phyloP scores from a whole-genome alignment of 2,888 invertebrate species.

The Phalera bucephala region DNA sequence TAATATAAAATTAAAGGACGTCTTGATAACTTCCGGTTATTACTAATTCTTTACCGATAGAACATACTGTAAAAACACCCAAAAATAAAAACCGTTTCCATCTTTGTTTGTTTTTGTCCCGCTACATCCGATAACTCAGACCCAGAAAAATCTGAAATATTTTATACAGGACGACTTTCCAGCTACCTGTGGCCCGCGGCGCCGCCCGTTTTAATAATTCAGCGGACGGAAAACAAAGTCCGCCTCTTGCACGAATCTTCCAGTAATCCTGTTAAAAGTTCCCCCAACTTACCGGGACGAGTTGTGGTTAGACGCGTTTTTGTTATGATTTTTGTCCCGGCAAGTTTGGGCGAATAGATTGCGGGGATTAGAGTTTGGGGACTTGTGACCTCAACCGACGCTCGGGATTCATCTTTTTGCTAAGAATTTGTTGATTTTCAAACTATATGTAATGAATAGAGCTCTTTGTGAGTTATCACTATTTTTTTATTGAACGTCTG shows the following conservation, averaged over 20 bases:
- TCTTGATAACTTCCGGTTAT: no score
- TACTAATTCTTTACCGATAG: no score
- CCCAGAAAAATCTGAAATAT: slow-evolving; percentile 15
- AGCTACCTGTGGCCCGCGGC: slow-evolving; percentile 8
- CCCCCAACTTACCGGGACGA: slow-evolving; percentile 21
- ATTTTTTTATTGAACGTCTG: no score
- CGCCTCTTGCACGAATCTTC: slow-evolving; percentile 17
- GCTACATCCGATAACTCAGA: neutral
- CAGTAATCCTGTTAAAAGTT: slow-evolving; percentile 27
- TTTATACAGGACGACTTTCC: slow-evolving; percentile 12
- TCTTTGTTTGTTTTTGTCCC: no score
- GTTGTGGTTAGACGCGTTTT: slow-evolving; percentile 8
- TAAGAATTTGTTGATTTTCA: no score
- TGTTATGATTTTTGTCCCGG: slow-evolving; percentile 14
- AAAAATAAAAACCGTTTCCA: no score
- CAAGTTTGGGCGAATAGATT: slow-evolving; percentile 2
- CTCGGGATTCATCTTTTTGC: no score
- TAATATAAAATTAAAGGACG: no score
- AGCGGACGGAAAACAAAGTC: slow-evolving; percentile 25
- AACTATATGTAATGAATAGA: no score
- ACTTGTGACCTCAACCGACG: no score
- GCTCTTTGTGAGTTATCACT: no score
- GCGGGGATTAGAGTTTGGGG: neutral
- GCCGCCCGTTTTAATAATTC: slow-evolving; percentile 30
- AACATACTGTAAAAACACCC: no score